A percentile compares a stretch with the other conserved stretches of the same genome.
These are phyloP conservation scores for Clarias magur DNA, from an alignment of 2,113 vertebrate species.

Conservation along the genomic window DNA sequence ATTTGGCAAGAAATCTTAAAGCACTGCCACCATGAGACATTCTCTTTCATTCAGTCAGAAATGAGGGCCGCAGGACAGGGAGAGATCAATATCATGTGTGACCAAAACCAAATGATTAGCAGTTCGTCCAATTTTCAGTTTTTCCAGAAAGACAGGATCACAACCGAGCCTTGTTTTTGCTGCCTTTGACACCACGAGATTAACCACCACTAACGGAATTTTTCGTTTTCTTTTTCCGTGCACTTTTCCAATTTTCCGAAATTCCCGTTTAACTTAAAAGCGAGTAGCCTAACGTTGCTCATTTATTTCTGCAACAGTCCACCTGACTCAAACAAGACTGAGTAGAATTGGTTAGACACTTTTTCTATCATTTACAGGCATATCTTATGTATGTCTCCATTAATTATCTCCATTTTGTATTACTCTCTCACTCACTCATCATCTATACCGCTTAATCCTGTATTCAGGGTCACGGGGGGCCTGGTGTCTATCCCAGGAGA, in stretches of 20 bases:
- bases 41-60: background rate
- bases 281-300: background rate
- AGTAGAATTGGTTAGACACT: background rate
- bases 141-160: background rate
- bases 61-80: background rate
- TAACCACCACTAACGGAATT: background rate
- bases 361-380: background rate
- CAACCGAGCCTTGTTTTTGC: background rate
- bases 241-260: background rate
- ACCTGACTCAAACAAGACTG: background rate
- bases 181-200: background rate
- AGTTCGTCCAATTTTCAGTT: background rate
- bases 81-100: background rate
- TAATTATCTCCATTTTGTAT: background rate
- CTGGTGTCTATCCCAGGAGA: too few relatives aligned
- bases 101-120: background rate
- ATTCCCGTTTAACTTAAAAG: background rate
- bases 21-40: background rate
- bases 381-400: background rate
- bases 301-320: background rate
- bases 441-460: too few relatives aligned
- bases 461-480: too few relatives aligned
- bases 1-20: background rate
- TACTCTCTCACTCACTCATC: background rate
- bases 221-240: background rate